phyloP scores from a whole-genome alignment of 2,113 vertebrate genomes.

The Aphyosemion australe region DNA sequence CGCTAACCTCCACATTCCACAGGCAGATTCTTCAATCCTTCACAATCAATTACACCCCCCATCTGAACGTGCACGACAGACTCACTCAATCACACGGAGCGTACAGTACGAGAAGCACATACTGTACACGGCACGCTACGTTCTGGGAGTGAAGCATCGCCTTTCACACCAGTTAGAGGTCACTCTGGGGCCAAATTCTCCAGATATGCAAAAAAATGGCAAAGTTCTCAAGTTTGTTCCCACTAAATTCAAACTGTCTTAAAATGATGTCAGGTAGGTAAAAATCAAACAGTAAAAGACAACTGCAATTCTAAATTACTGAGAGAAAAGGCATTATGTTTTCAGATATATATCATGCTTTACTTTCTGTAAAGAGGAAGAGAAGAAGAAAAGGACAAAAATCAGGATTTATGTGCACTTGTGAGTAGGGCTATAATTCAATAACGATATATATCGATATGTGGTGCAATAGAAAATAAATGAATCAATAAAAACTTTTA shows the following conservation, averaged over 20 bases:
- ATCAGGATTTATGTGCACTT: too few relatives aligned
- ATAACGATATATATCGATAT: too few relatives aligned
- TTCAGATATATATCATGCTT: too few relatives aligned
- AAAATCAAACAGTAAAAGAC: too few relatives aligned
- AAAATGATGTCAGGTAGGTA: background rate
- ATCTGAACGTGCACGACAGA: constrained; percentile 21
- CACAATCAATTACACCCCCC: constrained; percentile 37
- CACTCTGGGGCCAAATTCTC: constrained; percentile 29
- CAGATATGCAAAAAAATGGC: constrained; percentile 30
- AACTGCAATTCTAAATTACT: too few relatives aligned
- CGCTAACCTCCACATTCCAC: constrained; percentile 64
- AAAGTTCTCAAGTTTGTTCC: constrained; percentile 32
- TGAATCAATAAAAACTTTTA: too few relatives aligned
- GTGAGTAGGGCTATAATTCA: too few relatives aligned
- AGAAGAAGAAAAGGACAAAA: too few relatives aligned
- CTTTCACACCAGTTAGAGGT: constrained; percentile 52
- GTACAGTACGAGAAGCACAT: constrained; percentile 10
- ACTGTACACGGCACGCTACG: constrained; percentile 20
- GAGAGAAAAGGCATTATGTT: too few relatives aligned
- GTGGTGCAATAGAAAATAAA: too few relatives aligned
- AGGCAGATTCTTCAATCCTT: constrained; percentile 34
- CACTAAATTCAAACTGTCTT: constrained; percentile 9
- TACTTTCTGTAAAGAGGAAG: too few relatives aligned
- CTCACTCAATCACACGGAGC: constrained; percentile 10
- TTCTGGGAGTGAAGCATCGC: constrained; percentile 29